Evolutionary conservation across 2,888 invertebrate species (phyloP), one percentile per base, ranked within the genome.

Genomic region (Horisme vitalbata): DNA sequence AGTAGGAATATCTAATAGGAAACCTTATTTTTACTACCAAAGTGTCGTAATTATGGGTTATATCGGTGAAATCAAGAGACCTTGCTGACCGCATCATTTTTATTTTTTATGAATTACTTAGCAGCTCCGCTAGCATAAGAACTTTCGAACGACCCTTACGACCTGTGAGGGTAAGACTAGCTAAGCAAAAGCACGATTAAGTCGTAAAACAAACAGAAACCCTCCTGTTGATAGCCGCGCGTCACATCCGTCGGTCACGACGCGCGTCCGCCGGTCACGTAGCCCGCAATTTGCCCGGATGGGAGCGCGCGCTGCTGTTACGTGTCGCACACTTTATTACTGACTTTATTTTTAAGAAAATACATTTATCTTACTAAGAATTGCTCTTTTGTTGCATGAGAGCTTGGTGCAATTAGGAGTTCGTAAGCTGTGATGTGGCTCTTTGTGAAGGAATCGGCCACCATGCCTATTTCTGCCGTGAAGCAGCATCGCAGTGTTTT

Each of bases 211-310:
- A 6, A 3, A n/a, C n/a, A 53, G 30, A 52, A 55, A 6, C 7
- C 3, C n/a, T 23, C 2, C 13, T 46, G 34, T 66, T 36, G 27
- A 27, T 28, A 37, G 26, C 27, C 20, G 27, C 5, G 11, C 26
- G 21, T 21, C 12, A 37, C 20, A 12, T 11, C 7, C 28, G 21
- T 20, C 30, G 7, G 26, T 33, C 15, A 9, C 38, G 34, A 15
- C 27, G 14, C 23, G 54, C 58, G 58, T 55, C 46, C 61, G 51
- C 48, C 56, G 55, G 69, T 69, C 75, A 75, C 75, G 75, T 75
- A 63, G 46, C 41, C 58, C 61, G 63, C 75, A 71, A 75, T 72
- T 72, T 72, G 71, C 72, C 60, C 64, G 68, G 70, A 76, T 75
- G 73, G 78, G 71, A 68, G 65, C 71, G 57, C 66, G 69, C 45